Base-by-base conservation (phyloP, 2,888 invertebrate genomes). In the Amphipyra berbera region DNA sequence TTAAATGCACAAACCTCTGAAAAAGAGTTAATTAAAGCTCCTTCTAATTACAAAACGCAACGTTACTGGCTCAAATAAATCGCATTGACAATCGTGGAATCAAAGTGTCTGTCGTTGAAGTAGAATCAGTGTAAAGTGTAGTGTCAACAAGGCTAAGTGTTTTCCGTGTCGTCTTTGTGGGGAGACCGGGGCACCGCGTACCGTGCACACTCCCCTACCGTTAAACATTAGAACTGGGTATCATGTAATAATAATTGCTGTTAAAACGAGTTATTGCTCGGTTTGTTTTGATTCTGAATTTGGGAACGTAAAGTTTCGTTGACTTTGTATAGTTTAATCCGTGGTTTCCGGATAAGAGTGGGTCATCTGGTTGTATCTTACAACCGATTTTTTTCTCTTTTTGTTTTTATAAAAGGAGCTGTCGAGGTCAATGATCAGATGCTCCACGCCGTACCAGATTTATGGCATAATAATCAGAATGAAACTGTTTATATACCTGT, bases 61-160 rank as follows among this genome's bases (percentile, higher is more conserved):
- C 58, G 35, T 37, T 10, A 27, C 55, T 68, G 63, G 37, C 45
- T 60, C 41, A 79, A 75, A 73, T 66, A 68, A 65, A 72, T 61
- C 49, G 46, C 67, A 68, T 64, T 70, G 73, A 78, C 76, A 78
- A 73, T 81, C 59, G 62, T 45, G 56, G 66, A 81, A 82, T 84
- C 82, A 84, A 83, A 84, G 87, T 84, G 86, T 84, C 83, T 76
- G 73, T 71, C 59, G 74, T 83, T 84, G 82, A 79, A 88, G 86
- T 86, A 85, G 88, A 91, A 91, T 91, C 88, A 87, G 85, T 83
- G 88, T 83, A 90, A 92, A 94, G 93, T 93, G 93, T 90, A 92
- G 91, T 94, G 94, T 94, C 93, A 94, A 94, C 93, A 94, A 83
- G 81, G 90, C 90, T 94, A 92, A 94, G 93, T 94, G 94, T 91